Base-by-base conservation (phyloP, 1,140 invertebrate species). In the Ooceraea biroi region DNA sequence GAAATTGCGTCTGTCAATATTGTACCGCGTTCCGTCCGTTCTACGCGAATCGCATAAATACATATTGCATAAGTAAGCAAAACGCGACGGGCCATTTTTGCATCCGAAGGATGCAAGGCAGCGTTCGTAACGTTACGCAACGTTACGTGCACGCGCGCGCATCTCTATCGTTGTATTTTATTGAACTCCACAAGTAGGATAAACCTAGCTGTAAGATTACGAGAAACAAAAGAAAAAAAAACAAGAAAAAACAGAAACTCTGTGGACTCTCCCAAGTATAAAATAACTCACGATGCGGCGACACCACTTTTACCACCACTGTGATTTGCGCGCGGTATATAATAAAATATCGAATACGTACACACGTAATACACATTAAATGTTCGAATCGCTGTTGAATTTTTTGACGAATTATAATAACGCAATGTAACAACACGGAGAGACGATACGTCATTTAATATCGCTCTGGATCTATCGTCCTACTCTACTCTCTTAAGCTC, bases 311-410 rank as follows among this genome's bases (percentile, higher is more conserved):
- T 78, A 69, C 22, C 30, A 41, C 68, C 25, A 76, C 63, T 78
- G 63, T 78, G 76, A 78, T 78, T 78, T 78, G 76, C 50, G 48
- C 44, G 36, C 55, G 52, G n/a, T n/a, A 69, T 48, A 46, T 19
- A 17, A 78, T 36, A 69, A 68, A 52, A 68, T 11, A 44, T 63
- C 7, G 36, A 36, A 27, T 55, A 41, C 41, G 52, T n/a, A 69
- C 50, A 78, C 10, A 14, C 27, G 57, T 69, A 36, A 36, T 36
- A 36, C 36, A 57, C 76, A 78, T 78, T 78, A 17, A 78, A 78
- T 78, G 76, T 78, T 69, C 50, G 48, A 78, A 78, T 78, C 68
- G 76, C 76, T 78, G 76, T 78, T 78, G 68, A 68, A 78, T 69
- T 78, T 36, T 78, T 69, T 78, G 36, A 69, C 22, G 50, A 78